A percentile compares a stretch with the other conserved stretches of the same genome.
Evolutionary conservation across 2,113 vertebrate genomes (phyloP).

Genomic region (Erythrolamprus reginae): DNA sequence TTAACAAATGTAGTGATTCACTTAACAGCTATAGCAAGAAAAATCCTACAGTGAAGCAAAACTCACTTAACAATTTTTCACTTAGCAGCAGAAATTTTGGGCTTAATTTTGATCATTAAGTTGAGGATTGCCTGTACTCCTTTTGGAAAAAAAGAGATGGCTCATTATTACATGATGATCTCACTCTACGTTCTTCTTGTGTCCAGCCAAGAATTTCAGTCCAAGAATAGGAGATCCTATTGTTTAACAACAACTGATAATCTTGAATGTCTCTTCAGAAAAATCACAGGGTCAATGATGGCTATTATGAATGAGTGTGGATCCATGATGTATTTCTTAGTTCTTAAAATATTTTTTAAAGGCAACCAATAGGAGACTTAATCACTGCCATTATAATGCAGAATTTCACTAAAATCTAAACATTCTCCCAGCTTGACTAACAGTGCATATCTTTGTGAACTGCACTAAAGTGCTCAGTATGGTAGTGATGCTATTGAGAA

Average conservation of each 20-base stretch:
- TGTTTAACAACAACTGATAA: background rate
- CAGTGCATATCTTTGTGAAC: background rate
- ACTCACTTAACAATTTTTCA: background rate
- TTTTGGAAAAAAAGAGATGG: background rate
- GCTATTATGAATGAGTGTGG: background rate
- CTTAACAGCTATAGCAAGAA: background rate
- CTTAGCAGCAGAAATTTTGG: background rate
- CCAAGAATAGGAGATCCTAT: background rate
- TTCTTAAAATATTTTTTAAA: background rate
- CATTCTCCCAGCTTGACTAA: constrained; percentile 12
- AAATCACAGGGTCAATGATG: background rate
- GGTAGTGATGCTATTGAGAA: constrained; percentile 1
- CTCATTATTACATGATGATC: background rate
- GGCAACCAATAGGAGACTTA: background rate
- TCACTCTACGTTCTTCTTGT: background rate
- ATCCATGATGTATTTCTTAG: background rate
- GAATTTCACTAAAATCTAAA: background rate
- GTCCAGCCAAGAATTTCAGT: no score
- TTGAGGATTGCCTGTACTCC: background rate
- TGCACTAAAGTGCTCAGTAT: background rate
- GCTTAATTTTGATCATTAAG: background rate
- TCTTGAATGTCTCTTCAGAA: background rate
- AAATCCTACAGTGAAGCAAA: background rate
- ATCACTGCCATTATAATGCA: background rate
- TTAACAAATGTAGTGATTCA: background rate